Evolutionary conservation across 2,113 vertebrate species (phyloP), one percentile per base, ranked within the genome.

Genomic region (human (Homo sapiens)): DNA sequence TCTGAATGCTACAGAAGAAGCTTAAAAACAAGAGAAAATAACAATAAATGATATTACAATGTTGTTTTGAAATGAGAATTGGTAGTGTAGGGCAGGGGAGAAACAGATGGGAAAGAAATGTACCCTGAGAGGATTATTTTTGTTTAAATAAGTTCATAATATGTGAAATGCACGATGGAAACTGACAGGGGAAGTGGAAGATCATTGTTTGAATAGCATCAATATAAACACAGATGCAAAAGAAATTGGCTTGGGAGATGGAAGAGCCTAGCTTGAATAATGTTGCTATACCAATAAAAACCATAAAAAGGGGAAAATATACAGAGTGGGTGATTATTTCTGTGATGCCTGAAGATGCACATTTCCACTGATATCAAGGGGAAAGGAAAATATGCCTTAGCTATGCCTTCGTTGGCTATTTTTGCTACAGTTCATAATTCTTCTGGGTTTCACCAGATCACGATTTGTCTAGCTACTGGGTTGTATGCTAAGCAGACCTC

Each of bases 131-230:
- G 95, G 90, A 96, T 90, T 95, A 95, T 94, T 97, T 98, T 97
- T 84, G 75, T 97, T 97, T 92, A 97, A 98, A 94, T 81, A 95
- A 61, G 97, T 76, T 20, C 94, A 82, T 83, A 98, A 98, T 61
- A 78, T 0, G 6, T 43, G 96, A 97, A 96, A 97, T 20, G 78
- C 0, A 40, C 12, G 16, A 96, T 95, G 70, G 23, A 90, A 90
- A 89, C 82, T 61, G 98, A 97, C 98, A 97, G 64, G 98, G 97
- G 81, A 97, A 94, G 97, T 76, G 87, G 97, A 57, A 55, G 86
- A 97, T 97, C 98, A 81, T 96, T 96, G 98, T 80, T 95, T 90
- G 98, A 98, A 95, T 90, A 93, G 90, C 97, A 96, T 95, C 98
- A 97, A 12, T 73, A 98, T 90, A 98, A 97, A n/a, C 97, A 95